Evolutionary conservation across 2,113 vertebrate genomes (phyloP).

Genomic region (Phylloscopus whistleri): DNA sequence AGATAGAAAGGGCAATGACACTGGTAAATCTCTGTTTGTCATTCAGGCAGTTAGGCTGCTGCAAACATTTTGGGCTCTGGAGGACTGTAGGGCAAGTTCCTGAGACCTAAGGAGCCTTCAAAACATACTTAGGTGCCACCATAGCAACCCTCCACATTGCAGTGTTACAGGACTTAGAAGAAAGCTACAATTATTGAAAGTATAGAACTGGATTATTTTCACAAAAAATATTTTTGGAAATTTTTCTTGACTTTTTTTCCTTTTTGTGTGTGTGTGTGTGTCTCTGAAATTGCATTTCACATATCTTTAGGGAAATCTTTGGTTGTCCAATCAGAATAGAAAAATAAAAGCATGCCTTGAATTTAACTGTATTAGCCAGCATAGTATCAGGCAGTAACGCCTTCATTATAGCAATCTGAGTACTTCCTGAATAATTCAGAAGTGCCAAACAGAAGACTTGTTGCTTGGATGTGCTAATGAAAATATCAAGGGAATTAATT

Average conservation of each 20-base stretch:
- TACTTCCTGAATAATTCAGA: slow-evolving; percentile 83
- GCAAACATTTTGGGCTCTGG: neutral
- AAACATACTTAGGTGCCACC: neutral
- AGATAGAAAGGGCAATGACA: neutral
- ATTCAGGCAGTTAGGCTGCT: neutral
- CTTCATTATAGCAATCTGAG: slow-evolving; percentile 72
- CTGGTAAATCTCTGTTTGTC: neutral
- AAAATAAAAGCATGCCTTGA: slow-evolving; percentile 43
- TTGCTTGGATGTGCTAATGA: slow-evolving; percentile 84
- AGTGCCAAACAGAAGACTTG: slow-evolving; percentile 80
- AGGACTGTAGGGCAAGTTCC: neutral
- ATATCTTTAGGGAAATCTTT: slow-evolving; percentile 21
- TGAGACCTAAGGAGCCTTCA: neutral
- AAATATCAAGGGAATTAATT: slow-evolving; percentile 95
- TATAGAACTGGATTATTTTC: neutral
- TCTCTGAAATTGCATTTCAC: neutral
- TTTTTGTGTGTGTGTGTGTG: neutral
- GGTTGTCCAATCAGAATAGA: neutral
- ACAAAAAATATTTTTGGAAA: neutral
- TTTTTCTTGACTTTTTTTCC: neutral
- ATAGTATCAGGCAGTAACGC: slow-evolving; percentile 58
- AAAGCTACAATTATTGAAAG: neutral
- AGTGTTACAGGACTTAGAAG: neutral
- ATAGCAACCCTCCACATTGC: neutral
- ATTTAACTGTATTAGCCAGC: slow-evolving; percentile 60